Evolutionary conservation across 2,113 vertebrate species (phyloP).

Genomic region (Phrynosoma blainvillii): DNA sequence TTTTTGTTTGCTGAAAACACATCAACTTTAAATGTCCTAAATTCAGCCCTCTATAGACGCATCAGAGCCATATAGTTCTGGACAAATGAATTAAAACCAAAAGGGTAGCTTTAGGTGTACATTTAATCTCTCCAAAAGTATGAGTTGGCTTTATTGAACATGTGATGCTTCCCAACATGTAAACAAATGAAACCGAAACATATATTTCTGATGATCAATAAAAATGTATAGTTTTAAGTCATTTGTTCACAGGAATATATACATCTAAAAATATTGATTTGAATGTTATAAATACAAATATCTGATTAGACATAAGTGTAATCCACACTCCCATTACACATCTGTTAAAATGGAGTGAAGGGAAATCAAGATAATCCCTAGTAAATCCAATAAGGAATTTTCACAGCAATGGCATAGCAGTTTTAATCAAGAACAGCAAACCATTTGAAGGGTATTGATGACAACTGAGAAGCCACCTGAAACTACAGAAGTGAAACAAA

Average conservation of each 20-base stretch:
- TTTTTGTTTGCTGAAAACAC: neutral
- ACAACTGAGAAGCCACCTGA: neutral
- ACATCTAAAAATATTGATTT: too few species aligned
- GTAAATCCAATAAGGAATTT: neutral
- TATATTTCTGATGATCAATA: neutral
- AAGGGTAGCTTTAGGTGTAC: neutral
- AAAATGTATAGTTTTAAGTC: too few species aligned
- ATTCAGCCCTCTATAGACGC: neutral
- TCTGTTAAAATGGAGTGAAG: neutral
- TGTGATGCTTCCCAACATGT: too few species aligned
- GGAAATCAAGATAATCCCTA: neutral
- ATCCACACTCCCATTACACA: neutral
- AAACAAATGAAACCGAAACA: neutral
- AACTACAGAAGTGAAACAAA: neutral
- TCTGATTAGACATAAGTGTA: neutral
- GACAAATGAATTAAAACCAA: neutral
- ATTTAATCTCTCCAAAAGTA: neutral
- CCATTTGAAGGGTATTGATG: neutral
- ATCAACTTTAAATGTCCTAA: neutral
- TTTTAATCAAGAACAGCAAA: neutral
- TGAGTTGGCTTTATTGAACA: neutral
- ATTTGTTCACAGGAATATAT: too few species aligned
- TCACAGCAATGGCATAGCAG: neutral
- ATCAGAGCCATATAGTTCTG: neutral
- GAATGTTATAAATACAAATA: too few species aligned